Evolutionary conservation across 2,888 invertebrate species (phyloP), one percentile per base, ranked within the genome.

Genomic region (Eupithecia dodoneata): DNA sequence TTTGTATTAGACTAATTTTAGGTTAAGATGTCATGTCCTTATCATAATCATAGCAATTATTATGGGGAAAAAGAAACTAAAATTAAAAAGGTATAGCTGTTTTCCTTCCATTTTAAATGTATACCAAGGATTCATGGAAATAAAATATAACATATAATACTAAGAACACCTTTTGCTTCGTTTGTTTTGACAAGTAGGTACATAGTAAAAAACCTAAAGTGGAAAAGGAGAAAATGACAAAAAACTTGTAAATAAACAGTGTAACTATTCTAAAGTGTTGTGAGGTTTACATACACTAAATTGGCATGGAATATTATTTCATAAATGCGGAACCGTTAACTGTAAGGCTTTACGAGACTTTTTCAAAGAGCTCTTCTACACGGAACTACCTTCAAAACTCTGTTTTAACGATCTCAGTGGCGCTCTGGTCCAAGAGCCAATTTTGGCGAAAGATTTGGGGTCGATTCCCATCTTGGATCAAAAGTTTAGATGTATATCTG

Each of bases 11-110:
- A 67, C 65, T 75, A 77, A 79, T 82, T 81, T 83, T 90, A 91
- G 90, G 88, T 92, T 92, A 93, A 90, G 86, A 94, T 94, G 94
- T 89, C 93, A 92, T 94, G 95, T 89, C 94, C 94, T 83, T 94
- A 91, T 93, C 93, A 95, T 90, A 93, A 94, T 88, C 90, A 95
- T 87, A 91, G 91, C 78, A 91, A 89, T 83, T 87, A 90, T 78
- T 80, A 85, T 82, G 83, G 86, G 80, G 88, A 86, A 81, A 87
- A 87, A 81, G 83, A 86, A 81, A 83, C 84, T 80, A 85, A 88
- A 87, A 83, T 83, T 84, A 85, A 89, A 87, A 85, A 91, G 90
- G 89, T 89, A 80, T 0, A 42, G 81, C 80, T 73, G 18, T 3
- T 63, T 30, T 30, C 3, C 63, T 30, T 63, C 0, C 30, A 10